Percentiles rank a stretch among this genome's conserved stretches.
Conservation (phyloP, 1,140 invertebrate genomes). For the Sitodiplosis mosellana region DNA sequence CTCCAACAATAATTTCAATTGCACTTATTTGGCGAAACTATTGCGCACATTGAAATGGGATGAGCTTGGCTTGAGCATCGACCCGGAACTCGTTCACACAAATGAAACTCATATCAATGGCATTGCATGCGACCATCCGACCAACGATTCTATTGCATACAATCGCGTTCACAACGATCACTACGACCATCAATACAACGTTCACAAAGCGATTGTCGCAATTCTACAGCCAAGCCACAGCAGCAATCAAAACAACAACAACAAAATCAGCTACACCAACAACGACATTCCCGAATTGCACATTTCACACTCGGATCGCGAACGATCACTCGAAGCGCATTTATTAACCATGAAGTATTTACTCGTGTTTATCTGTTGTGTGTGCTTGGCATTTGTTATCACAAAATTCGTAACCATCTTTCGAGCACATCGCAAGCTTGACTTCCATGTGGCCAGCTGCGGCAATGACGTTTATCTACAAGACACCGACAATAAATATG, state of each 20-base stretch:
- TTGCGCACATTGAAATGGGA: constrained; percentile 15
- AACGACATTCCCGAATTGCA: background rate
- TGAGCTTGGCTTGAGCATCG: constrained; percentile 14
- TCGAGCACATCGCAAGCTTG: background rate
- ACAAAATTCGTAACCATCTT: background rate
- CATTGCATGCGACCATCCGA: constrained; percentile 15
- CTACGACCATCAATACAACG: background rate
- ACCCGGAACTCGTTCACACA: constrained; percentile 12
- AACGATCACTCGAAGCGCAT: background rate
- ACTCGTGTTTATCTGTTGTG: background rate
- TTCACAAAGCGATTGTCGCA: background rate
- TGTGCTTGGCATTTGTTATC: background rate
- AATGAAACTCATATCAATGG: constrained; percentile 20
- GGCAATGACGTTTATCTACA: too few relatives aligned
- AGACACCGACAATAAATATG: too few relatives aligned
- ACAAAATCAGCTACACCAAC: background rate
- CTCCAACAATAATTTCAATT: constrained; percentile 19
- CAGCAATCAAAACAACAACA: background rate
- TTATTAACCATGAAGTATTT: background rate
- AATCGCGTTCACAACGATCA: background rate
- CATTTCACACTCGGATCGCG: background rate
- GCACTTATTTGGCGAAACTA: constrained; percentile 18
- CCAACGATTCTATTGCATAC: background rate
- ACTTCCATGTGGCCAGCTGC: too few relatives aligned
- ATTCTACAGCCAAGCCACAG: too few relatives aligned